Evolutionary conservation across 2,113 vertebrate species (phyloP), one percentile per base, ranked within the genome.

Genomic region (Parus major): DNA sequence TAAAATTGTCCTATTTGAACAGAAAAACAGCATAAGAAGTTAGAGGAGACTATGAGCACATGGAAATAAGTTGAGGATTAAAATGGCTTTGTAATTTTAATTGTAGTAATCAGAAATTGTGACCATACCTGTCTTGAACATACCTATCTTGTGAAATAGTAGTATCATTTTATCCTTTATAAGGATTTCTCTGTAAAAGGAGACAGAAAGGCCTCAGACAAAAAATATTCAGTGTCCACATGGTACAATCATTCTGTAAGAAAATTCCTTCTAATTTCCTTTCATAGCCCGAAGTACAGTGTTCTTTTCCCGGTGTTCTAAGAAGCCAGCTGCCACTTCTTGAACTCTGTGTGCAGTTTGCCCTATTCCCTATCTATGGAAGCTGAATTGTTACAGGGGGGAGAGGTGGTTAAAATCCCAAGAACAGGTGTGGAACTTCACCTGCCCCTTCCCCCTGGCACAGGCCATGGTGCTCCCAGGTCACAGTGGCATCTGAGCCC

Each of bases 361-460:
- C 11, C 20, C 21, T 42, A 24, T 33, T 47, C 11, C 12, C 23
- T 29, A 4, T 25, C 42, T 63, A 0, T 25, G 49, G 29, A 7
- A 41, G 36, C 31, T 88, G 70, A 50, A 18, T 1, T 52, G 12
- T 25, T 56, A 60, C n/a, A 33, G 6, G 63, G 73, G 25, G 20
- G 35, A 39, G 52, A 55, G 19, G 24, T n/a, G 27, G 27, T 41
- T 72, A 35, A 84, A 60, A 19, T 35, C 5, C n/a, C 21, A 5
- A 21, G 35, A 16, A 13, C 3, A 12, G 18, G 8, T 2, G 0
- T 0, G 6, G n/a, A 24, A 9, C 4, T 24, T 14, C 3, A 12
- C 15, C 25, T 82, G 44, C n/a, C 68, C 57, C 59, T 72, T 79
- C 29, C 61, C 15, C 3, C 27, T 8, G 50, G 29, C 29, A 9